Percentiles rank a stretch among this genome's conserved stretches.
Conservation (phyloP, 2,113 vertebrate species). For the Oreochromis aureus region DNA sequence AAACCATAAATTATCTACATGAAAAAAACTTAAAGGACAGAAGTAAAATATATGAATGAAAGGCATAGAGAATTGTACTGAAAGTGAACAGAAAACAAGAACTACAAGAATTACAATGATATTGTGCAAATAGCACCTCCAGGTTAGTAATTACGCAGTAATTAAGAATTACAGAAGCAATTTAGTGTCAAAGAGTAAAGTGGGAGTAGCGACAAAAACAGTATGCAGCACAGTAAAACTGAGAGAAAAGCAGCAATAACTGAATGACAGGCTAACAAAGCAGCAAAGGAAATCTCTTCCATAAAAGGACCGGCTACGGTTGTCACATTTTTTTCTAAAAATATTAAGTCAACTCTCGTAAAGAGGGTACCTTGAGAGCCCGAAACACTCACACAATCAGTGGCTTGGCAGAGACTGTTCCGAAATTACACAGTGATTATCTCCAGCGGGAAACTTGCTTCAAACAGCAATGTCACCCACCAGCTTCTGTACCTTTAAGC, state of each 20-base stretch:
- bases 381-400: background rate
- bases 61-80: background rate
- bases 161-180: background rate
- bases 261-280: background rate
- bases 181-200: background rate
- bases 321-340: background rate
- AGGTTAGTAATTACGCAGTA: background rate
- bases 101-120: background rate
- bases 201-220: background rate
- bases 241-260: background rate
- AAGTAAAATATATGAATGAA: background rate
- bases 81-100: background rate
- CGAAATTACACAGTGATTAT: background rate
- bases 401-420: background rate
- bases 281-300: background rate
- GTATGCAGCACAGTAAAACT: accelerated
- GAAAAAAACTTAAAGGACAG: background rate
- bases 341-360: background rate
- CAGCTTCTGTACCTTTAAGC: background rate
- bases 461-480: background rate
- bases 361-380: background rate
- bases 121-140: background rate
- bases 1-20: background rate
- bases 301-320: background rate
- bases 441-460: background rate